Evolutionary conservation across 2,888 invertebrate species (phyloP).

Genomic region (Tetragnatha montana): DNA sequence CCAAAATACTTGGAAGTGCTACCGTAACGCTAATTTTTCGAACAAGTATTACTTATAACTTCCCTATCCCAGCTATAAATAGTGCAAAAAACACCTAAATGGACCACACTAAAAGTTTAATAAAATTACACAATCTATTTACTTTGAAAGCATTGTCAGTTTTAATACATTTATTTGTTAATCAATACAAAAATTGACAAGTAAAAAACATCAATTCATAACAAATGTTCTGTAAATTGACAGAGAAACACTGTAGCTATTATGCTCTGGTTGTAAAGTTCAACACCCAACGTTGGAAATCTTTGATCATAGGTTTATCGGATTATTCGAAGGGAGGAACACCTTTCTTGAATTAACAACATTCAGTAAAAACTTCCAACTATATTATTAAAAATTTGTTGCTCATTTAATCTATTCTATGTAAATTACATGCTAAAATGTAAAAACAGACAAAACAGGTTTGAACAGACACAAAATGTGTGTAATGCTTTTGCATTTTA

Average conservation of each 20-base stretch:
- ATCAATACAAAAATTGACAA: neutral
- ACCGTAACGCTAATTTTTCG: no score
- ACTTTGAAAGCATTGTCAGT: neutral
- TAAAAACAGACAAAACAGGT: slow-evolving; percentile 5
- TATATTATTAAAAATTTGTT: slow-evolving; percentile 52
- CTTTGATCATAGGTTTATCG: slow-evolving; percentile 34
- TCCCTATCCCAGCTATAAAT: no score
- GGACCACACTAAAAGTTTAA: neutral
- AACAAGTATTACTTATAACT: no score
- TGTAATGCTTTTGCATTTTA: no score
- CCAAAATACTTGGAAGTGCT: no score
- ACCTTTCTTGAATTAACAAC: slow-evolving; percentile 15
- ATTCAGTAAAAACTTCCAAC: slow-evolving; percentile 33
- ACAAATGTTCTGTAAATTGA: neutral
- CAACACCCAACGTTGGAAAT: slow-evolving; percentile 19
- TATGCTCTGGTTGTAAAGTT: neutral
- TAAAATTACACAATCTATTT: neutral
- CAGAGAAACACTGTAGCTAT: neutral
- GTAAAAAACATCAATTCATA: neutral
- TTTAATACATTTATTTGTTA: neutral
- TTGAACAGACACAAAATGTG: no score
- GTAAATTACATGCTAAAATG: slow-evolving; percentile 20
- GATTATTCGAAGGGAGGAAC: slow-evolving; percentile 13
- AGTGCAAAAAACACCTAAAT: neutral
- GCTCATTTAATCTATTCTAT: slow-evolving; percentile 16